Percentiles rank a stretch among this genome's conserved stretches.
Evolutionary conservation across 2,113 vertebrate genomes (phyloP).

Genomic region (Cochlearius cochlearius): DNA sequence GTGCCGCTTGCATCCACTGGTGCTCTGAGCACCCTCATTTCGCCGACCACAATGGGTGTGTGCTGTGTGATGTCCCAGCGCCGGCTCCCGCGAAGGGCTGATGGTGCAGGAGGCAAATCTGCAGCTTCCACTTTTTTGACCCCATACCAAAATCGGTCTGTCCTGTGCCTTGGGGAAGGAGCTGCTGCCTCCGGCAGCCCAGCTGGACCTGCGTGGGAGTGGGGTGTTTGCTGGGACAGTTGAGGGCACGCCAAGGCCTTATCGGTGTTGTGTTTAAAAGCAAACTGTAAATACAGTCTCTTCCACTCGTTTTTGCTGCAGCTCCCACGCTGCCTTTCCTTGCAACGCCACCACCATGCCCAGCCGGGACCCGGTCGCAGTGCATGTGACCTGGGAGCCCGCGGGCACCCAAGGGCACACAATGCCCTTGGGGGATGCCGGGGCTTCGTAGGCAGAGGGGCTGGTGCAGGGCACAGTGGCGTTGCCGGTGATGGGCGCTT

Average conservation of each 20-base stretch:
- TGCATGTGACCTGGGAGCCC: rapidly evolving
- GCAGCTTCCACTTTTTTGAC: background rate
- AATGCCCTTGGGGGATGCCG: background rate
- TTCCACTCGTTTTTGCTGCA: background rate
- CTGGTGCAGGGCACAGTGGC: background rate
- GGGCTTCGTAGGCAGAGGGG: background rate
- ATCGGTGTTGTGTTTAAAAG: background rate
- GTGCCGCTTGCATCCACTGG: background rate
- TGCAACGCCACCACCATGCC: background rate
- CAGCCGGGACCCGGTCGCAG: rapidly evolving
- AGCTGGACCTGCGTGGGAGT: background rate
- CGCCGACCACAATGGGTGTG: rapidly evolving
- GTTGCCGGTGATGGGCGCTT: rapidly evolving
- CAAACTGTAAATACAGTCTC: background rate
- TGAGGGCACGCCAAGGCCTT: background rate
- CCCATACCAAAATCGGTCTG: background rate
- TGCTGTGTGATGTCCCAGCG: rapidly evolving
- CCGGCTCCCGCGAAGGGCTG: background rate
- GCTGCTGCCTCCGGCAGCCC: background rate
- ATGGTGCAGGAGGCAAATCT: background rate
- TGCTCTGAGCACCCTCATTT: background rate
- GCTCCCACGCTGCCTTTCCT: background rate
- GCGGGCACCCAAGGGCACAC: background rate
- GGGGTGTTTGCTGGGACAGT: background rate
- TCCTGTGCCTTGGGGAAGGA: rapidly evolving